Conservation (phyloP, 2,113 vertebrate species). For the Corapipo altera region DNA sequence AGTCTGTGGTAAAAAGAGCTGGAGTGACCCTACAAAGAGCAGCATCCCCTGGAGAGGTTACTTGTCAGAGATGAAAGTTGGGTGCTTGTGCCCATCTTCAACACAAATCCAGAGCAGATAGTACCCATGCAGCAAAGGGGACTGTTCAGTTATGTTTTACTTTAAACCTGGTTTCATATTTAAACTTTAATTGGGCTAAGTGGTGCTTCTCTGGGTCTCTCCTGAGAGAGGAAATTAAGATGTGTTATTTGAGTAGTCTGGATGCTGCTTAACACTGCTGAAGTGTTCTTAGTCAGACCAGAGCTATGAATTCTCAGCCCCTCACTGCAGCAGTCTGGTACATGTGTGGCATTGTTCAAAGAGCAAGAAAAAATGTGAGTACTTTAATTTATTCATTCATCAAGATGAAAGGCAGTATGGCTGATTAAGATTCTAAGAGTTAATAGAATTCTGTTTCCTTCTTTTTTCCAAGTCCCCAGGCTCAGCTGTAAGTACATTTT, state of each 20-base stretch:
- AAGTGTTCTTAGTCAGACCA: neutral
- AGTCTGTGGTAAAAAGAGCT: neutral
- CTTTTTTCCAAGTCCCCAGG: neutral
- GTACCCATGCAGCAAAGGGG: neutral
- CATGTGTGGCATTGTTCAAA: neutral
- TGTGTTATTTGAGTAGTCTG: neutral
- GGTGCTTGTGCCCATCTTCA: neutral
- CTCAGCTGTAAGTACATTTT: neutral
- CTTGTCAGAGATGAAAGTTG: neutral
- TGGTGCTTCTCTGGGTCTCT: neutral
- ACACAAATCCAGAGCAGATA: neutral
- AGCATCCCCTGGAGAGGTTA: neutral
- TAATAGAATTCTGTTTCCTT: neutral
- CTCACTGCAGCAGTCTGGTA: neutral
- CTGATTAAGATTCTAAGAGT: neutral
- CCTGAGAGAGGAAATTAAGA: neutral
- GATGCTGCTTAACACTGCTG: neutral
- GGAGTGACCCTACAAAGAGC: neutral
- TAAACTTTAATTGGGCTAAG: neutral
- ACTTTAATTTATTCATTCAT: neutral
- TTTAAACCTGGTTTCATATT: neutral
- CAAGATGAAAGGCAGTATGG: neutral
- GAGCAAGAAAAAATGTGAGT: neutral
- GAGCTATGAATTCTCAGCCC: neutral
- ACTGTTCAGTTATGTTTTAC: neutral